Conservation (phyloP, 1,140 invertebrate species). For the Ditylenchus dipsaci region DNA sequence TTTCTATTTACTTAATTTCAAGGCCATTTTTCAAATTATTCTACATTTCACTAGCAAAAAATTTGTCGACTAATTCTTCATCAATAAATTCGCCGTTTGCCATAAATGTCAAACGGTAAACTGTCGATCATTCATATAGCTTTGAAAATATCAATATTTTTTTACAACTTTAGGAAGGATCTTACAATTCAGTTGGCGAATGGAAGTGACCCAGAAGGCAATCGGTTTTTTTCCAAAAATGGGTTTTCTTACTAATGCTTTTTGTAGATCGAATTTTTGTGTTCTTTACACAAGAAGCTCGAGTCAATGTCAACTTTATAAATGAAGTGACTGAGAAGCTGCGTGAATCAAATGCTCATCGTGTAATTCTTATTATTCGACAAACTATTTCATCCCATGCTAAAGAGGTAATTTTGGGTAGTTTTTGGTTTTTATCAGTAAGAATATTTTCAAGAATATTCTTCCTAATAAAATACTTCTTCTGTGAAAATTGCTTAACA, state of each 20-base stretch:
- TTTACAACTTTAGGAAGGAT: background rate
- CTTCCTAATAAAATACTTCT: too few relatives aligned
- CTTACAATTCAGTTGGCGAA: conserved; percentile 6
- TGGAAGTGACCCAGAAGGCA: conserved; percentile 12
- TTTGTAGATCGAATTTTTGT: background rate
- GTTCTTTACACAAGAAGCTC: conserved; percentile 1
- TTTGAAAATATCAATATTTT: too few relatives aligned
- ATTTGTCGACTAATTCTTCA: too few relatives aligned
- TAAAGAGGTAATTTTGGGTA: conserved; percentile 7
- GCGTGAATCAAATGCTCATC: background rate
- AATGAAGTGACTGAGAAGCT: conserved; percentile 1
- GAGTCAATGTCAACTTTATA: background rate
- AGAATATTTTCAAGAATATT: background rate
- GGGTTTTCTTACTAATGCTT: too few relatives aligned
- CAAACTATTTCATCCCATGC: background rate
- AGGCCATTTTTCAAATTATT: too few relatives aligned
- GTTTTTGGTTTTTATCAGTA: background rate
- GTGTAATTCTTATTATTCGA: background rate
- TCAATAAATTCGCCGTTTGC: too few relatives aligned
- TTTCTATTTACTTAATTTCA: too few relatives aligned
- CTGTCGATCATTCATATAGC: too few relatives aligned
- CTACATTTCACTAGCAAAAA: too few relatives aligned
- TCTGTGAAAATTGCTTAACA: too few relatives aligned
- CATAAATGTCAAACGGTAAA: too few relatives aligned
- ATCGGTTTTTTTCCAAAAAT: conserved; percentile 4